These are phyloP conservation scores for Lophius americanus DNA, from an alignment of 2,797 vertebrate genomes.

Conservation along the genomic window DNA sequence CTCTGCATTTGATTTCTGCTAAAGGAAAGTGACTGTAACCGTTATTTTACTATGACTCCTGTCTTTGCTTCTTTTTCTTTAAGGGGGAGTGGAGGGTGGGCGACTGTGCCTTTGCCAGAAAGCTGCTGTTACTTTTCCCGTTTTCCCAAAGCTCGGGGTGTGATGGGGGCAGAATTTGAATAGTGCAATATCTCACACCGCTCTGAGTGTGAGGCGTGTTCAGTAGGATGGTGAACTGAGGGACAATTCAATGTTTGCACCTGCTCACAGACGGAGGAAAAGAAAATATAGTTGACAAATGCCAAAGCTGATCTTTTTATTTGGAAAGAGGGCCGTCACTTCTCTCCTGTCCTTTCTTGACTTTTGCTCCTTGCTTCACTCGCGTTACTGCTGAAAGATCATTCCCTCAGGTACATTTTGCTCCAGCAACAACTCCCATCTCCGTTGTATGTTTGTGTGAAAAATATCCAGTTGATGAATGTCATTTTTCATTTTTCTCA, in stretches of 20 bases:
- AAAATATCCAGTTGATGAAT: conserved; percentile 69
- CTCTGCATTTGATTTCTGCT: conserved; percentile 47
- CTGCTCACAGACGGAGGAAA: conserved; percentile 29
- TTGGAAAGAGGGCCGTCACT: conserved; percentile 23
- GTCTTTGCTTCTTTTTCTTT: conserved; percentile 7
- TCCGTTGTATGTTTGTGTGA: conserved; percentile 32
- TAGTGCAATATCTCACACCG: conserved; percentile 73
- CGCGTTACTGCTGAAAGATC: conserved; percentile 32
- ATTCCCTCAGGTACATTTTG: conserved; percentile 43
- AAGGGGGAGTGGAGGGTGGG: conserved; percentile 31
- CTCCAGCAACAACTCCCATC: not conserved
- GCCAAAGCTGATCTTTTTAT: conserved; percentile 17
- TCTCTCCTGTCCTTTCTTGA: conserved; percentile 14
- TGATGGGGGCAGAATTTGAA: conserved; percentile 52
- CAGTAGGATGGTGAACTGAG: conserved; percentile 7
- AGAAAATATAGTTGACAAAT: conserved; percentile 5
- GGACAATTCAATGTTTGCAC: conserved; percentile 25
- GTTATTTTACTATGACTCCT: conserved; percentile 18
- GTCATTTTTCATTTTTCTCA: conserved; percentile 63
- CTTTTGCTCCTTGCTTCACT: conserved; percentile 26
- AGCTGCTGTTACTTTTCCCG: conserved; percentile 72
- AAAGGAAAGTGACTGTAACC: conserved; percentile 67
- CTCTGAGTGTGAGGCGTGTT: conserved; percentile 6
- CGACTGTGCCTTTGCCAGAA: conserved; percentile 74
- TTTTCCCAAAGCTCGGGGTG: conserved; percentile 63